Conservation (phyloP, 2,797 vertebrate species). For the Coccyzus lansbergi region DNA sequence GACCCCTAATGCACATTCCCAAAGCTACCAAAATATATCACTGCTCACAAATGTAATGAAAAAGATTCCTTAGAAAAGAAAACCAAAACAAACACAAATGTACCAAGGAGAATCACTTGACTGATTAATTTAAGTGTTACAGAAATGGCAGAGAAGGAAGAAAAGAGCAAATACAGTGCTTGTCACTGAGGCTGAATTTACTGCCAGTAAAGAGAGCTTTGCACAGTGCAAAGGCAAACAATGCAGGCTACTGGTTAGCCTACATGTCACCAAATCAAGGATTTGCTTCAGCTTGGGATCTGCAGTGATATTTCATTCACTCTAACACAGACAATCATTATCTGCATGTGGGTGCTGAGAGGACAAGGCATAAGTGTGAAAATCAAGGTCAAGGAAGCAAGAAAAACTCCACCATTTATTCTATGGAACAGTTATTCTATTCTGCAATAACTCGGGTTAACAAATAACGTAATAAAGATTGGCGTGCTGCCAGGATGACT, state of each 20-base stretch:
- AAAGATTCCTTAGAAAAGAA: neutral
- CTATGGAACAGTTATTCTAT: constrained; percentile 66
- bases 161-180: neutral
- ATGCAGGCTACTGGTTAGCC: constrained; percentile 8
- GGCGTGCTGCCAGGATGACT: constrained; percentile 67
- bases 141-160: neutral
- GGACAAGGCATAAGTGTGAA: neutral
- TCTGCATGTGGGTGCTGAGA: constrained; percentile 50
- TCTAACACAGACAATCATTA: constrained; percentile 57
- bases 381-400: constrained; percentile 65
- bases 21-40: constrained; percentile 23
- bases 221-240: neutral
- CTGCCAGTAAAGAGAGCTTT: neutral
- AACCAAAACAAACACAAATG: neutral
- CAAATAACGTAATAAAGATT: constrained; percentile 77
- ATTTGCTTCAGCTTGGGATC: constrained; percentile 21
- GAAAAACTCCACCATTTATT: constrained; percentile 57
- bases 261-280: neutral
- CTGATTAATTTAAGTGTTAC: neutral
- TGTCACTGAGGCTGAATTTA: neutral
- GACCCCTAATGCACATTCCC: neutral
- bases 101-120: constrained; percentile 18
- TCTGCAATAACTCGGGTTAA: constrained; percentile 71
- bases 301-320: constrained; percentile 60
- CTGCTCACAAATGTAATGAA: neutral